Evolutionary conservation across 1,140 invertebrate genomes (phyloP), one percentile per base, ranked within the genome.

Genomic region (Pemphigus obesinymphae): DNA sequence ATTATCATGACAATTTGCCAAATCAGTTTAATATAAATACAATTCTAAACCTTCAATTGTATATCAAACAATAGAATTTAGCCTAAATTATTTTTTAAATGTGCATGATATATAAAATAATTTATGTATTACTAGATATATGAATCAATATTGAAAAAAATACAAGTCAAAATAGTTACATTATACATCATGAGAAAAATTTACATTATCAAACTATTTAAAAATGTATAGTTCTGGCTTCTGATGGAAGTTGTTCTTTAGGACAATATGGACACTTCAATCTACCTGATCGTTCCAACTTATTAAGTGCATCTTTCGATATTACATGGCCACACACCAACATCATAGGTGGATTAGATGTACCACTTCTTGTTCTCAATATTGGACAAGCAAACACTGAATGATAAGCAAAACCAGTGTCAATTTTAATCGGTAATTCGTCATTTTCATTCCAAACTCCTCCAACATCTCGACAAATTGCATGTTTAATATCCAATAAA

Each of bases 301-400:
- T 99, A 86, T 95, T 95, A 45, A 99, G 90, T 66, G 98, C 98
- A 89, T 99, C 97, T 84, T 94, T 90, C 3, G 97, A 98, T 83
- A 99, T 99, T 61, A 99, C 97, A 89, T 99, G 97, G 37, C 98
- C 98, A 88, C 98, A 99, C 0, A 95, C 92, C 48, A 99, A 89
- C 84, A 96, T 91, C 93, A 99, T 97, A 17, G 98, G 98, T 81
- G 98, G 98, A 90, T 99, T 99, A 83, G 91, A 91, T 84, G 99
- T 96, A 17, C 96, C 96, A 68, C 95, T 96, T 88, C 99, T 97
- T 87, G 98, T 96, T 55, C 97, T 91, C 75, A 99, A 89, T 85
- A 99, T 99, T n/a, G 98, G 98, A 88, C 98, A 99, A n/a, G 97
- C 97, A 88, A 99, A 99, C 84, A 98, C 94, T 34, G 97, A 99